Conservation (phyloP, 2,797 vertebrate species). For the Pachyuromys duprasi region DNA sequence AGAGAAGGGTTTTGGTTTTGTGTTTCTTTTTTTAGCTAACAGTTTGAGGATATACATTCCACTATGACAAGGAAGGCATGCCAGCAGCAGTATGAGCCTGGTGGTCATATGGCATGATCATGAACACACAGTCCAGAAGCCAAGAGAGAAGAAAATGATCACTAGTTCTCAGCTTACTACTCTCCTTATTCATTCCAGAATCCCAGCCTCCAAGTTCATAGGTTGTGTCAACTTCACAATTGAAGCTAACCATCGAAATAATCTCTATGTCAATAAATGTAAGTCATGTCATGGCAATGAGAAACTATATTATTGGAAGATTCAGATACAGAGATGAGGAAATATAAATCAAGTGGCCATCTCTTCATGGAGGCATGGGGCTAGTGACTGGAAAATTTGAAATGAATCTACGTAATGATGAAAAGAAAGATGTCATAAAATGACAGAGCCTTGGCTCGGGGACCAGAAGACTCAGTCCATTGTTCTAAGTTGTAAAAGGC, state of each 20-base stretch:
- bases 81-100: background rate
- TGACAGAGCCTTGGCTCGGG: background rate
- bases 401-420: background rate
- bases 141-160: background rate
- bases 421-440: background rate
- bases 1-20: background rate
- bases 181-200: background rate
- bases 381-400: background rate
- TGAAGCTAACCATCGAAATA: background rate
- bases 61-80: background rate
- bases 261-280: background rate
- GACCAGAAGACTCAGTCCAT: background rate
- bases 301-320: background rate
- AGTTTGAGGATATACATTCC: background rate
- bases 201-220: background rate
- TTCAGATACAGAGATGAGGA: background rate
- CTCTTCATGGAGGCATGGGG: background rate
- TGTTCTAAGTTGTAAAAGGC: too few relatives aligned
- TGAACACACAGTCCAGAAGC: background rate
- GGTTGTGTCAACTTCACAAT: background rate
- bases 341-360: background rate
- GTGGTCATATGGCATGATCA: background rate
- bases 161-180: background rate
- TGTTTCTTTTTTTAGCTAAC: background rate
- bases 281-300: background rate